Evolutionary conservation across 2,888 invertebrate genomes (phyloP).

Genomic region (Criorhina ranunculi): DNA sequence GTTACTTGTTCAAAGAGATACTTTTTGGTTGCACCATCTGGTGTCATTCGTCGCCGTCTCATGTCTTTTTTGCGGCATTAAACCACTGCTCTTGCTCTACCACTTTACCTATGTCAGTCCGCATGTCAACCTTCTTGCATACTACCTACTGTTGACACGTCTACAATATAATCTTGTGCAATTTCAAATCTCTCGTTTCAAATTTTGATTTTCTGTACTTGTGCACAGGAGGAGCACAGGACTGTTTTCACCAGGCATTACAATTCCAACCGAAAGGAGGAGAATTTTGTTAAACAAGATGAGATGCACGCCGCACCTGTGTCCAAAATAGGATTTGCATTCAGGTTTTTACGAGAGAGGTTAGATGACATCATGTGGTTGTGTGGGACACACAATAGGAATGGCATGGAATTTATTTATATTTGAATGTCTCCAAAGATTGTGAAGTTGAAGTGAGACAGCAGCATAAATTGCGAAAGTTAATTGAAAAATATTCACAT

Average conservation of each 20-base stretch:
- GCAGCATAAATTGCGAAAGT: constrained; percentile 62
- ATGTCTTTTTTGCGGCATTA: constrained; percentile 63
- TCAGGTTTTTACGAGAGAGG: constrained; percentile 45
- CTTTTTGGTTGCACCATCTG: constrained; percentile 66
- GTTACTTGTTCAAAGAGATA: constrained; percentile 18
- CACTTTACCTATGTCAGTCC: constrained; percentile 73
- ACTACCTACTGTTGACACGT: constrained; percentile 75
- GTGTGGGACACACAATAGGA: constrained; percentile 36
- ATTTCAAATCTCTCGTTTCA: constrained; percentile 68
- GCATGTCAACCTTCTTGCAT: constrained; percentile 74
- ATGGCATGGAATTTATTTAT: constrained; percentile 25
- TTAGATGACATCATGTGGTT: constrained; percentile 67
- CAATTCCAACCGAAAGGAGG: constrained; percentile 39
- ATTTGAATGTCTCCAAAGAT: constrained; percentile 49
- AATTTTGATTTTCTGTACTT: constrained; percentile 72
- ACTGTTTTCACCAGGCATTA: constrained; percentile 39
- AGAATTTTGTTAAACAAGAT: constrained; percentile 66
- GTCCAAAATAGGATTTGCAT: constrained; percentile 75
- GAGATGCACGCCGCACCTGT: constrained; percentile 74
- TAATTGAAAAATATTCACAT: constrained; percentile 71
- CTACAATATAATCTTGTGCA: constrained; percentile 74
- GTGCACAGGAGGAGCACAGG: constrained; percentile 12
- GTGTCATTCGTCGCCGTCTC: constrained; percentile 39
- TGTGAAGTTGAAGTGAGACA: not conserved
- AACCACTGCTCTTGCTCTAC: constrained; percentile 58